Conservation (phyloP, 1,140 invertebrate species). For the Mesaphorura yosii region DNA sequence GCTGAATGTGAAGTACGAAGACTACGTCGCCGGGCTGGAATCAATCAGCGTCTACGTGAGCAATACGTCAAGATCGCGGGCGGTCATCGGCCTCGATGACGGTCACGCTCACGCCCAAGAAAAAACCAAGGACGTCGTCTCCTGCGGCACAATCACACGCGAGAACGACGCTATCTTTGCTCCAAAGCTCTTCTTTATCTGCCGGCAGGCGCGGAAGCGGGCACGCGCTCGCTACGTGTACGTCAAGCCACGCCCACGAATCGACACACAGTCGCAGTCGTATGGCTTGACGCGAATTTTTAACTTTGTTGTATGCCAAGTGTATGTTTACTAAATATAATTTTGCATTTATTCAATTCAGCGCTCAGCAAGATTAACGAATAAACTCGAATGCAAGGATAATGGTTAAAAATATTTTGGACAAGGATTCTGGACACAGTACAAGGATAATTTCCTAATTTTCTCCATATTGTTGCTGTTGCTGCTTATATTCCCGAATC, state of each 20-base stretch:
- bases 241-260: constrained; percentile 42
- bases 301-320: constrained; percentile 46
- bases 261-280: too few species aligned
- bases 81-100: too few species aligned
- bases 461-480: too few species aligned
- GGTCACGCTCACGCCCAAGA: constrained; percentile 33
- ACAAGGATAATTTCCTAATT: too few species aligned
- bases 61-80: constrained; percentile 37
- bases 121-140: too few species aligned
- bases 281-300: constrained; percentile 43
- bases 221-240: constrained; percentile 47
- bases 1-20: constrained; percentile 9
- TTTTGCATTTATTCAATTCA: background rate
- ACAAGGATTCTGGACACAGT: too few species aligned
- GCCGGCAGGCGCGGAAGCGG: constrained; percentile 36
- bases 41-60: constrained; percentile 44
- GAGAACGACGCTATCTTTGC: constrained; percentile 44
- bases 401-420: too few species aligned
- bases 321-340: constrained; percentile 40
- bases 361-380: too few species aligned
- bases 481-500: constrained; percentile 44
- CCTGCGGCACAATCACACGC: constrained; percentile 43
- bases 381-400: too few species aligned
- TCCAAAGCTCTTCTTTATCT: constrained; percentile 41
- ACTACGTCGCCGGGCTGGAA: constrained; percentile 45